phyloP scores from a whole-genome alignment of 2,113 vertebrate genomes.

The Heptranchias perlo region DNA sequence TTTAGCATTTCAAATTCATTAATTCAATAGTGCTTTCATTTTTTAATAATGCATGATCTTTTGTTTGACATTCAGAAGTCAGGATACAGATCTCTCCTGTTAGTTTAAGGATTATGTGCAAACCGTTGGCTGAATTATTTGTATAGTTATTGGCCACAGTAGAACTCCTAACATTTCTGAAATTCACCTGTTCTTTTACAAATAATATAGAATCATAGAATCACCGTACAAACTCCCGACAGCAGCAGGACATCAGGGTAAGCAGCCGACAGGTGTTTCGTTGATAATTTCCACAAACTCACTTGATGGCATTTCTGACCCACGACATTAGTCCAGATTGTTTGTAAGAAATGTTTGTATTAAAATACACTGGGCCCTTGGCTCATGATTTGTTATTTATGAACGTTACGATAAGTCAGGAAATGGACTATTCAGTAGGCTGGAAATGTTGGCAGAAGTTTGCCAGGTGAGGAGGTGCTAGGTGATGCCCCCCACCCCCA shows the following conservation, averaged over 20 bases:
- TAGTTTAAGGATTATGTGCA: neutral
- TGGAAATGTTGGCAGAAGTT: no score
- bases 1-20: neutral
- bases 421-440: no score
- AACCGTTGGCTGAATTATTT: neutral
- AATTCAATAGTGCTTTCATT: neutral
- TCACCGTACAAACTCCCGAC: no score
- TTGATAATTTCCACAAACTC: neutral
- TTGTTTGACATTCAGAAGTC: neutral
- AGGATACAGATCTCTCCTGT: neutral
- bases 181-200: neutral
- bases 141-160: neutral
- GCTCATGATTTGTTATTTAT: no score
- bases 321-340: neutral
- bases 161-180: neutral
- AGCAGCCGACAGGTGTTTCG: neutral
- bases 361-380: no score
- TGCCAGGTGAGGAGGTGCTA: no score
- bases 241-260: neutral
- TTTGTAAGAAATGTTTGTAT: no score
- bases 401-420: no score
- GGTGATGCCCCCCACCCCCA: no score
- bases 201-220: no score
- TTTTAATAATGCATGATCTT: neutral
- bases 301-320: neutral